These are phyloP conservation scores for Sminthopsis crassicaudata DNA, from an alignment of 2,113 vertebrate genomes.

Conservation along the genomic window DNA sequence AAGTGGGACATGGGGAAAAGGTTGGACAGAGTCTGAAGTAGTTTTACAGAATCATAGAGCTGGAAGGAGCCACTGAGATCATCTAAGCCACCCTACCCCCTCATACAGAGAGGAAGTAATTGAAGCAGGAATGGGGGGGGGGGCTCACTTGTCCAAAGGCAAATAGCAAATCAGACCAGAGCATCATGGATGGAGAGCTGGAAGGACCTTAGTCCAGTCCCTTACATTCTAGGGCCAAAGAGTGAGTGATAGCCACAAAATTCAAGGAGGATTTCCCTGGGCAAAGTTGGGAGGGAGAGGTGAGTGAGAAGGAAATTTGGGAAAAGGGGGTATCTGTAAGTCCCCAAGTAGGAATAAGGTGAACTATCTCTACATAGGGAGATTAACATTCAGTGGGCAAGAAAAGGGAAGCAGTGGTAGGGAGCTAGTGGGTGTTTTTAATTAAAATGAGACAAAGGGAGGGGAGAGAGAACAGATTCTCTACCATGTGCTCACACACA, in stretches of 20 bases:
- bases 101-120: no score
- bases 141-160: background rate
- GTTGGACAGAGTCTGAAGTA: background rate
- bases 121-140: background rate
- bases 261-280: slow-evolving; percentile 21
- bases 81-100: background rate
- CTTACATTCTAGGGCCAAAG: background rate
- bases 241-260: background rate
- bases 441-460: background rate
- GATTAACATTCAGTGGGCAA: background rate
- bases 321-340: slow-evolving; percentile 46
- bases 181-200: background rate
- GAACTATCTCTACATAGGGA: slow-evolving; percentile 43
- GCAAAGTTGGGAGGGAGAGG: background rate
- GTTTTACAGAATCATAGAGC: background rate
- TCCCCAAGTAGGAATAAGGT: slow-evolving; percentile 26
- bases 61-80: background rate
- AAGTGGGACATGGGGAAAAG: background rate
- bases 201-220: background rate
- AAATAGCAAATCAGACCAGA: background rate
- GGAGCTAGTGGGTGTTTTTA: slow-evolving; percentile 46
- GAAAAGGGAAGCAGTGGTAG: slow-evolving; percentile 11
- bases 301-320: background rate
- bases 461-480: background rate
- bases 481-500: background rate